Percentiles rank a stretch among this genome's conserved stretches.
Conservation (phyloP, 2,113 vertebrate species). For the Sceloporus tristichus region DNA sequence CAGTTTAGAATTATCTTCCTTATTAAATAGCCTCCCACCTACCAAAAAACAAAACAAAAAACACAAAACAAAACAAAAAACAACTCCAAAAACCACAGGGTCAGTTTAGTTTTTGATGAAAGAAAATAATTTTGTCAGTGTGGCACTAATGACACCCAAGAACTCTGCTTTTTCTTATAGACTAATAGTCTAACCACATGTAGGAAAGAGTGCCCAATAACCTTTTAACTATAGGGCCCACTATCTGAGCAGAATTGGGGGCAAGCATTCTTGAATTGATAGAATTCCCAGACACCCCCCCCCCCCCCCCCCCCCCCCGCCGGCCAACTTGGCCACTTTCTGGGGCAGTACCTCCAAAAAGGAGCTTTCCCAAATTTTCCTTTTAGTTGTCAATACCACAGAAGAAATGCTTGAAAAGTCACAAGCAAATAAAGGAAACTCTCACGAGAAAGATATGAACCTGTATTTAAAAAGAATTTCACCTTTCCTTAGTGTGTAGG, state of each 20-base stretch:
- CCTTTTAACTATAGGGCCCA: background rate
- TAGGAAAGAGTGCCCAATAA: background rate
- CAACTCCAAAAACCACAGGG: too few relatives aligned
- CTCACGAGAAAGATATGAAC: background rate
- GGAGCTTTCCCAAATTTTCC: background rate
- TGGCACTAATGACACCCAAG: constrained; percentile 13
- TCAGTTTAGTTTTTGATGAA: constrained; percentile 50
- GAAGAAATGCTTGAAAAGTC: background rate
- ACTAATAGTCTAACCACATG: background rate
- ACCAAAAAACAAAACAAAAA: too few relatives aligned
- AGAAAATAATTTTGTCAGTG: constrained; percentile 1
- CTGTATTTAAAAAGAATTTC: background rate
- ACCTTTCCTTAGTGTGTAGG: background rate
- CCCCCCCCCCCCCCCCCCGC: too few relatives aligned
- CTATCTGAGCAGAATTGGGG: background rate
- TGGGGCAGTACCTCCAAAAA: background rate
- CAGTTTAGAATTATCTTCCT: constrained; percentile 63
- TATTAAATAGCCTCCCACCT: constrained; percentile 28
- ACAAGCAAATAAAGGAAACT: too few relatives aligned
- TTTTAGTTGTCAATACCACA: background rate
- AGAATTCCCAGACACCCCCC: too few relatives aligned
- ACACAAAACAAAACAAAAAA: too few relatives aligned
- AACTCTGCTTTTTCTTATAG: background rate
- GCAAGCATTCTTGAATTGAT: too few relatives aligned
- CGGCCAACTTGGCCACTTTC: too few relatives aligned